These are phyloP conservation scores for Brachyistius frenatus DNA, from an alignment of 2,113 vertebrate genomes.

Conservation along the genomic window DNA sequence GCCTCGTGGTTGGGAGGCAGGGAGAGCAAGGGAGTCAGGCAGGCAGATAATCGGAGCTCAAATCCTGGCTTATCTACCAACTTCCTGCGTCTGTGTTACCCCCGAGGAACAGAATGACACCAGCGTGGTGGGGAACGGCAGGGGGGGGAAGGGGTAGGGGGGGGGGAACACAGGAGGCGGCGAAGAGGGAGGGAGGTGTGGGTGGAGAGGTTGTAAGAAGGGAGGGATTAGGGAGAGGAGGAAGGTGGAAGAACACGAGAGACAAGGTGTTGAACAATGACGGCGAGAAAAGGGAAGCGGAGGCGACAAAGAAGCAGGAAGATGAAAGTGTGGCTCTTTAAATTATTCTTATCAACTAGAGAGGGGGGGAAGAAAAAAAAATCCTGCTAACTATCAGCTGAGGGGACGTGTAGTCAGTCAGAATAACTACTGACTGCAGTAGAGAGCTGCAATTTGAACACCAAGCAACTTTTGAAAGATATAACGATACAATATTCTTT, in stretches of 20 bases:
- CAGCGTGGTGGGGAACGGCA: conserved; percentile 56
- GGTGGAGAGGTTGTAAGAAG: conserved; percentile 33
- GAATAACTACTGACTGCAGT: background rate
- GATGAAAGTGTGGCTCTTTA: background rate
- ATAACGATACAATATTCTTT: no score
- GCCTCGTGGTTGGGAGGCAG: conserved; percentile 61
- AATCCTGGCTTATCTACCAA: conserved; percentile 82
- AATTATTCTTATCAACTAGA: no score
- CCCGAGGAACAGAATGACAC: conserved; percentile 69
- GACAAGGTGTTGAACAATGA: background rate
- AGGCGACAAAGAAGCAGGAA: background rate
- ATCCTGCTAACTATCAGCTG: no score
- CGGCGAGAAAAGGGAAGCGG: background rate
- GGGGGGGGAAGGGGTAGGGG: background rate
- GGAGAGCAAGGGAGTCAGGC: conserved; percentile 62
- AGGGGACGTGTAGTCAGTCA: background rate
- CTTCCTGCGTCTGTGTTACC: conserved; percentile 76
- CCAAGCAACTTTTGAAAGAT: no score
- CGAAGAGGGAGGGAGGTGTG: conserved; percentile 16
- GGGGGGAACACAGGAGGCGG: background rate
- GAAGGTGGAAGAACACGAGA: conserved; percentile 8
- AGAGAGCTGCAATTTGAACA: no score
- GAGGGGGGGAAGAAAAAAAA: no score
- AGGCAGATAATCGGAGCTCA: conserved; percentile 82
- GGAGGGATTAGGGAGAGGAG: conserved; percentile 28